Base-by-base conservation (phyloP, 2,888 invertebrate species). In the Drosophila subsilvestris region DNA sequence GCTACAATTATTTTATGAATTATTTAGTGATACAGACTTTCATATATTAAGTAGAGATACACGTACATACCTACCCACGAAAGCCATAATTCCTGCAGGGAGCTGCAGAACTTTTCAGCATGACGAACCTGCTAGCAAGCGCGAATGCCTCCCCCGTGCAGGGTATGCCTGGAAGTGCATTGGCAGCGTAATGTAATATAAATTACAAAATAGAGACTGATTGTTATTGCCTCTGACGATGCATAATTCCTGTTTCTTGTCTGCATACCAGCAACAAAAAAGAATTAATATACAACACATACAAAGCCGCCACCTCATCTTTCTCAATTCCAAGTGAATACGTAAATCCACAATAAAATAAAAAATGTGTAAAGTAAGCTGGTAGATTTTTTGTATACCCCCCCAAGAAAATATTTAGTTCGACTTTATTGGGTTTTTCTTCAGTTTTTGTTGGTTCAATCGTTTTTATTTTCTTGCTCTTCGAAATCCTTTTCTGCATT, bases 381-480 rank as follows among this genome's bases (percentile, higher is more conserved):
- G 2, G 25, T 25, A 42, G 17, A 14, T 22, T 25, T 44, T 56
- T 14, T 20, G 12, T 12, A 10, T 20, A n/a, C 14, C 25, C 29
- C 67, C 58, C 17, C 48, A 51, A 29, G 25, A 50, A 42, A 37
- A 56, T 37, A 43, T 48, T 53, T 20, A 37, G 14, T 22, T 17
- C 22, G 9, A 58, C 29, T 63, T 14, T 55, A 18, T 80, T 54
- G 53, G 55, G 58, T 71, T 71, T 44, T 25, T 20, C 48, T 66
- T 60, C 18, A 47, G 42, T 50, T 67, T 74, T 63, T 56, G 14
- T 56, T 66, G 47, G 17, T 69, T 60, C 54, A 54, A 63, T 75
- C 49, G 17, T 48, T 69, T 81, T 80, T 73, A 72, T 73, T 78
- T 50, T 47, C 9, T 45, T 62, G 50, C 45, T 58, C 49, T 29